Percentiles rank a stretch among this genome's conserved stretches.
phyloP scores from a whole-genome alignment of 1,140 invertebrate genomes.

The Linepithema humile region DNA sequence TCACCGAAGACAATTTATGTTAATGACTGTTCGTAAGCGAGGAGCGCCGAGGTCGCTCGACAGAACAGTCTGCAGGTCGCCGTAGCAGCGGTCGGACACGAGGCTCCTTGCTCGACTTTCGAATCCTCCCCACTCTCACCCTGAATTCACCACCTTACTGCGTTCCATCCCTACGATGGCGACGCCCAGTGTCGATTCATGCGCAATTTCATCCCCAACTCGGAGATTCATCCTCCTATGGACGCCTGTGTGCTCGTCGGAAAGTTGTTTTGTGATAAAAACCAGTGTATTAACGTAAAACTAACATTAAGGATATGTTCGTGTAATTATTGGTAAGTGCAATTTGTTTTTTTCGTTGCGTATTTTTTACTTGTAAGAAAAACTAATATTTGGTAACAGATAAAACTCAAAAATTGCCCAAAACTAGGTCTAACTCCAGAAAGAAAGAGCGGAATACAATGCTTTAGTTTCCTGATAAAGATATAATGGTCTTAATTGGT shows the following conservation, averaged over 20 bases:
- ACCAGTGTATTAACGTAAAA: conserved; percentile 22
- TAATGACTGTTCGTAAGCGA: conserved; percentile 81
- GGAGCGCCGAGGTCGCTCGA: conserved; percentile 72
- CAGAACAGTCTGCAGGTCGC: conserved; percentile 79
- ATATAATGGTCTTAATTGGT: background rate
- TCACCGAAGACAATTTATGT: conserved; percentile 85
- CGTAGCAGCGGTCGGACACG: conserved; percentile 78
- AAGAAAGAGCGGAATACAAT: background rate
- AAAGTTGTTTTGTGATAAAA: conserved; percentile 22
- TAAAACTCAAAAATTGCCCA: background rate
- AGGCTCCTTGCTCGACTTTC: conserved; percentile 46
- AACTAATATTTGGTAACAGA: background rate
- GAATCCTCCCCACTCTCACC: conserved; percentile 48
- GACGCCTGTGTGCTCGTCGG: conserved; percentile 37
- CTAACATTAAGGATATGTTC: background rate
- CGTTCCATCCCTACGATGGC: conserved; percentile 79
- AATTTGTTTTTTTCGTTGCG: too few relatives aligned
- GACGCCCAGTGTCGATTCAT: conserved; percentile 79
- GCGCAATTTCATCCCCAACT: conserved; percentile 53
- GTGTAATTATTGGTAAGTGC: conserved; percentile 6
- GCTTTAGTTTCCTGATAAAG: background rate
- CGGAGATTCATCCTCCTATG: conserved; percentile 15
- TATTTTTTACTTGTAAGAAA: background rate
- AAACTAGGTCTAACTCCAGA: background rate
- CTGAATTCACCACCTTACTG: conserved; percentile 67